Base-by-base conservation (phyloP, 2,797 vertebrate species). In the Mionectes olivaceus region DNA sequence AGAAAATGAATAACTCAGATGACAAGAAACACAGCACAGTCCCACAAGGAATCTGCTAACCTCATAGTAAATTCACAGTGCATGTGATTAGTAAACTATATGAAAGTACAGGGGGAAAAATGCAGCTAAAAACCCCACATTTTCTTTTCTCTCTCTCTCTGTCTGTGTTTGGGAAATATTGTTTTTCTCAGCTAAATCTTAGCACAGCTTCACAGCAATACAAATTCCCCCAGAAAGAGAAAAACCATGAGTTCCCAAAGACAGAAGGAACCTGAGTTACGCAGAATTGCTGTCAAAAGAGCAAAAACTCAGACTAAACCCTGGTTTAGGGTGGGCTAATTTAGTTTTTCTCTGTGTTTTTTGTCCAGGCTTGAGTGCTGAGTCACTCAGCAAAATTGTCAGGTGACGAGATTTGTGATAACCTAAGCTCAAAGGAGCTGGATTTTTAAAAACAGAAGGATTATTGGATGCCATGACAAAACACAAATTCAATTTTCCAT, bases 51-150 rank as follows among this genome's bases (percentile, higher is more conserved):
- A 83, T 70, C 74, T 85, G 53, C 49, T 77, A 87, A 95, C 87
- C 94, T 19, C 39, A 83, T 37, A 74, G 52, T 78, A 91, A 92
- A 91, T 77, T 96, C 87, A 93, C 33, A 79, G 33, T 77, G 93
- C 33, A 46, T 55, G 39, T 89, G 84, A 96, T 95, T 95, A 96
- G 57, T 93, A 96, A 96, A 95, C 24, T 33, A 37, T 83, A 59
- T 87, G 79, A 95, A 91, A 94, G 50, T 35, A 71, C 50, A 94
- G 89, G 93, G 49, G 37, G 19, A 83, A 92, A 73, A 80, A 84
- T 35, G 15, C 21, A 74, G 41, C 30, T 55, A 69, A 85, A 83
- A 43, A 7, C 10, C 14, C 33, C 19, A 39, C 2, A 17, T 80
- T 87, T 87, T 67, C 64, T 33, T 39, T 24, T 30, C 23, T 49